phyloP scores from a whole-genome alignment of 2,888 invertebrate species.

The Cryptus viduatorius region DNA sequence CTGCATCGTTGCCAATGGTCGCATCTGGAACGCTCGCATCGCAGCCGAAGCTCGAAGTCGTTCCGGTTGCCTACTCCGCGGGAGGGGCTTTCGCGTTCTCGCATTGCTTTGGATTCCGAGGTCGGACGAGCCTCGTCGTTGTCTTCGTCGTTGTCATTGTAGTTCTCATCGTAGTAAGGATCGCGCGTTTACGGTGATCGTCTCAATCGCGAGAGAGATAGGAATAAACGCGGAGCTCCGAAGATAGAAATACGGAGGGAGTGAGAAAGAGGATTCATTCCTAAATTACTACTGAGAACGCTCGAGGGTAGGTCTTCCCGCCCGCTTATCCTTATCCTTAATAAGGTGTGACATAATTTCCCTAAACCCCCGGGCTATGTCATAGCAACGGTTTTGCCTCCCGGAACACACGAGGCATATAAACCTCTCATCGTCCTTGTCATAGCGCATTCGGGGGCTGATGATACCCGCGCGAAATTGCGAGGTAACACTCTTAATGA shows the following conservation, averaged over 20 bases:
- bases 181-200: background rate
- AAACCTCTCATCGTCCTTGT: slow-evolving; percentile 55
- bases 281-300: slow-evolving; percentile 52
- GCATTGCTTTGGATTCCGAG: slow-evolving; percentile 42
- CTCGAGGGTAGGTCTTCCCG: slow-evolving; percentile 47
- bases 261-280: slow-evolving; percentile 11
- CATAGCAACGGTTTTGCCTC: background rate
- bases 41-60: background rate
- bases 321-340: slow-evolving; percentile 52
- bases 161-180: background rate
- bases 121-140: slow-evolving; percentile 16
- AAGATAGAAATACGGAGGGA: background rate
- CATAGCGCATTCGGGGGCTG: slow-evolving; percentile 42
- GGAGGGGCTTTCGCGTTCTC: slow-evolving; percentile 28
- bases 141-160: background rate
- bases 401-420: slow-evolving; percentile 22
- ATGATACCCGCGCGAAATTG: slow-evolving; percentile 57
- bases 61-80: slow-evolving; percentile 37
- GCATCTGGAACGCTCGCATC: slow-evolving; percentile 10
- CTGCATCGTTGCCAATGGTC: slow-evolving; percentile 22
- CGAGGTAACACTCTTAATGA: slow-evolving; percentile 62
- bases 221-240: background rate
- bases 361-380: slow-evolving; percentile 45
- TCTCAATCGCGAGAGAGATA: background rate
- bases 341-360: slow-evolving; percentile 65